phyloP scores from a whole-genome alignment of 1,140 invertebrate genomes.

The Drosophila seguyi region DNA sequence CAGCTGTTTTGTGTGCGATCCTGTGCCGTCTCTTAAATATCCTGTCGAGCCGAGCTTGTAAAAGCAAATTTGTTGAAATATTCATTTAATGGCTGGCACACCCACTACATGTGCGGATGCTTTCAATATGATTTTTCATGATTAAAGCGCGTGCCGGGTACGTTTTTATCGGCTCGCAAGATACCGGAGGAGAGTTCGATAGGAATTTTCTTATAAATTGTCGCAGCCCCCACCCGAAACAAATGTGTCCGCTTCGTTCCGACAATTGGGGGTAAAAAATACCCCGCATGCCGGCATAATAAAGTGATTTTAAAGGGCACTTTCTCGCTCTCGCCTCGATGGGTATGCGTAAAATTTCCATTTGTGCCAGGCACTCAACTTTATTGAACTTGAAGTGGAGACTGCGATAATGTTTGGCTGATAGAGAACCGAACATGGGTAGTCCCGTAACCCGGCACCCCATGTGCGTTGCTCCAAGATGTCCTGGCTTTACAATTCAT shows the following conservation, averaged over 20 bases:
- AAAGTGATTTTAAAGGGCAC: constrained; percentile 84
- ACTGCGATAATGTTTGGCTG: constrained; percentile 54
- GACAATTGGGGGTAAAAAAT: constrained; percentile 5
- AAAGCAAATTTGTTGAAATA: constrained; percentile 74
- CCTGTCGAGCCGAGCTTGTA: constrained; percentile 44
- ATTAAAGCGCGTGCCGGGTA: constrained; percentile 74
- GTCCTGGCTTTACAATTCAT: constrained; percentile 67
- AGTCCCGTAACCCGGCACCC: neutral
- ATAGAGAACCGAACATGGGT: constrained; percentile 9
- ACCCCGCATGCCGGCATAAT: constrained; percentile 73
- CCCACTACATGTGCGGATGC: constrained; percentile 31
- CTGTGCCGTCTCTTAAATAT: constrained; percentile 45
- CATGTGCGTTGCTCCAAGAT: constrained; percentile 47
- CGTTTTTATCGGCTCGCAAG: constrained; percentile 70
- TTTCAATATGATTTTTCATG: constrained; percentile 78
- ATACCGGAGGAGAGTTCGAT: constrained; percentile 67
- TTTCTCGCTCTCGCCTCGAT: constrained; percentile 62
- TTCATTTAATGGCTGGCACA: constrained; percentile 70
- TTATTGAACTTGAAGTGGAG: constrained; percentile 80
- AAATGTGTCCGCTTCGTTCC: constrained; percentile 70
- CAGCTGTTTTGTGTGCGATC: constrained; percentile 71
- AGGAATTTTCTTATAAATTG: constrained; percentile 79
- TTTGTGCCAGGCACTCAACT: constrained; percentile 76
- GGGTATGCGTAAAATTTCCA: constrained; percentile 76
- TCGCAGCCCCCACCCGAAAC: constrained; percentile 52